These are phyloP conservation scores for Corvus moneduloides DNA, from an alignment of 2,113 vertebrate genomes.

Conservation along the genomic window DNA sequence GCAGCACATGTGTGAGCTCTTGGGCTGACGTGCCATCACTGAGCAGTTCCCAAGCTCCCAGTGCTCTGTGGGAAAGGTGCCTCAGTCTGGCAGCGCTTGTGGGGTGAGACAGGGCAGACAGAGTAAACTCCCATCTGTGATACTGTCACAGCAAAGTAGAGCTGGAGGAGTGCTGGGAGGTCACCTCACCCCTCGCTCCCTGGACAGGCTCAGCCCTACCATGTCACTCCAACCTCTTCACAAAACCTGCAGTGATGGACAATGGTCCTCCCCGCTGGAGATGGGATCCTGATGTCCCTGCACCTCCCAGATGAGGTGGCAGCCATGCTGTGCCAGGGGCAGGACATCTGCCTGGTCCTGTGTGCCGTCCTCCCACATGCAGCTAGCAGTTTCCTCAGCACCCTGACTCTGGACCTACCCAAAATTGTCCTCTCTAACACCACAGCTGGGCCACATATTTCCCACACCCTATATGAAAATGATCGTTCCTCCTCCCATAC, in stretches of 20 bases:
- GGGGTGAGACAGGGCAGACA: background rate
- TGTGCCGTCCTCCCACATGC: rapidly evolving
- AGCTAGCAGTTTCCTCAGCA: background rate
- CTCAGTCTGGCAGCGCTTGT: rapidly evolving
- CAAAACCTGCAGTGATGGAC: background rate
- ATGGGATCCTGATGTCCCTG: background rate
- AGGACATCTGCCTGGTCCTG: background rate
- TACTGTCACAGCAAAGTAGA: rapidly evolving
- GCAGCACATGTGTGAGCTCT: background rate
- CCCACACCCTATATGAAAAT: rapidly evolving
- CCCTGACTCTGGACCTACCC: background rate
- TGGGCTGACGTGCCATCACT: background rate
- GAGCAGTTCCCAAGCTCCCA: background rate
- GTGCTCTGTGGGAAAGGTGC: rapidly evolving
- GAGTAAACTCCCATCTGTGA: background rate
- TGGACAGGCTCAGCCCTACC: background rate
- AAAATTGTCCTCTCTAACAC: background rate
- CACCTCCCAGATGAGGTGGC: rapidly evolving
- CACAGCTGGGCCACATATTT: background rate
- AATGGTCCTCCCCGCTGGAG: rapidly evolving
- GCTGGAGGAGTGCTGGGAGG: background rate
- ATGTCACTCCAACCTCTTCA: background rate
- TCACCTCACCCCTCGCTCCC: background rate
- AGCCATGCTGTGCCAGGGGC: rapidly evolving
- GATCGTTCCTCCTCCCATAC: background rate